Evolutionary conservation across 1,140 invertebrate species (phyloP).

Genomic region (Phocides pigmalion): DNA sequence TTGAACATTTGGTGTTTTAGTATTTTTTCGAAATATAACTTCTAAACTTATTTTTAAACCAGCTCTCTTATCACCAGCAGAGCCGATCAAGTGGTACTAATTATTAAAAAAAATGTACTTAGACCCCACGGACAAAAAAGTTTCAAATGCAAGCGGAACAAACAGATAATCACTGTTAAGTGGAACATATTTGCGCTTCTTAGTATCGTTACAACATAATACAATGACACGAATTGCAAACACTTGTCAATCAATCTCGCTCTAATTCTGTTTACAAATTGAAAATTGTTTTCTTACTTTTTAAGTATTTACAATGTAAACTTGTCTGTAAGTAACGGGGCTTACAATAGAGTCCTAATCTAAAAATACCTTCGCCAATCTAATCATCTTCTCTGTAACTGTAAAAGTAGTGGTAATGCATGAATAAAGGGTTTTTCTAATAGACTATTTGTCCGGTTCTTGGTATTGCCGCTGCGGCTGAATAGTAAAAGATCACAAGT

Average conservation of each 20-base stretch:
- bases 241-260: background rate
- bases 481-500: conserved; percentile 10
- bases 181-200: too few relatives aligned
- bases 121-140: too few relatives aligned
- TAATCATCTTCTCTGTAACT: conserved; percentile 24
- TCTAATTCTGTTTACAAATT: background rate
- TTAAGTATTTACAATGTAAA: background rate
- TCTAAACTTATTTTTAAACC: background rate
- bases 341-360: background rate
- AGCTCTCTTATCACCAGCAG: too few relatives aligned
- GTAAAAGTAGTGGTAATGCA: conserved; percentile 26
- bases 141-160: too few relatives aligned
- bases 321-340: background rate
- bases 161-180: too few relatives aligned
- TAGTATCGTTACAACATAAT: too few relatives aligned
- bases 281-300: conserved; percentile 2
- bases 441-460: conserved; percentile 13
- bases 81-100: too few relatives aligned
- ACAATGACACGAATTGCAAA: background rate
- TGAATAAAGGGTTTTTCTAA: conserved; percentile 24
- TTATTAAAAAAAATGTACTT: too few relatives aligned
- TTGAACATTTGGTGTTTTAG: background rate
- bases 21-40: background rate
- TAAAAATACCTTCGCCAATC: conserved; percentile 17
- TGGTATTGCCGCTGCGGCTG: background rate